Evolutionary conservation across 2,888 invertebrate species (phyloP), one percentile per base, ranked within the genome.

Genomic region (Leptura quadrifasciata): DNA sequence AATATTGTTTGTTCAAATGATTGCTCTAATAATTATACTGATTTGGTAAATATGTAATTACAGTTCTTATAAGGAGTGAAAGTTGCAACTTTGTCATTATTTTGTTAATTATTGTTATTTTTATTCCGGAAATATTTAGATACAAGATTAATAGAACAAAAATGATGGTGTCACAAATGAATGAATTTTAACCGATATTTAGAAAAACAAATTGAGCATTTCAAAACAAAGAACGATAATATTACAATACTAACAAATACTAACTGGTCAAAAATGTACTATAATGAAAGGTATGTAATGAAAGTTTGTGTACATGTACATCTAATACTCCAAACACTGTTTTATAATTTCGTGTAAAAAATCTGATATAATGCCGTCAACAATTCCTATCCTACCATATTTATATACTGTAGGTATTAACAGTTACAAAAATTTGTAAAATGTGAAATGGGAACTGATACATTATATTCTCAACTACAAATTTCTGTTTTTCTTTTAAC

Each of bases 21-120:
- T 31, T 68, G 68, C 68, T 68, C 68, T 55, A 68, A 68, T 68
- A 68, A 68, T 68, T 68, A 68, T 68, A 21, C 18, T 60, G 68
- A 68, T 68, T 55, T 68, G 20, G 68, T 68, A 21, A 27, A 68
- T 31, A 68, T 55, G 68, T 68, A 68, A 55, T 68, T 68, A 68
- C 35, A 15, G 31, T 68, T 54, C 57, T 55, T 68, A 27, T 57
- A 55, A 27, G 15, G n/a, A 68, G 68, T 68, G 68, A 68, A 68
- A 68, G 68, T 68, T 57, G 12, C 27, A 31, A 68, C 55, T 55
- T 68, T 55, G 55, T 68, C 68, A 68, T 68, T 57, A 31, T 20
- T 67, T 67, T 55, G 67, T 54, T 68, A 68, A 68, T 35, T 55
- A 57, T 31, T 31, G 31, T 24, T 17, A 68, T 68, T 68, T 68